Evolutionary conservation across 2,888 invertebrate species (phyloP).

Genomic region (Lepidocyrtinus sp.): DNA sequence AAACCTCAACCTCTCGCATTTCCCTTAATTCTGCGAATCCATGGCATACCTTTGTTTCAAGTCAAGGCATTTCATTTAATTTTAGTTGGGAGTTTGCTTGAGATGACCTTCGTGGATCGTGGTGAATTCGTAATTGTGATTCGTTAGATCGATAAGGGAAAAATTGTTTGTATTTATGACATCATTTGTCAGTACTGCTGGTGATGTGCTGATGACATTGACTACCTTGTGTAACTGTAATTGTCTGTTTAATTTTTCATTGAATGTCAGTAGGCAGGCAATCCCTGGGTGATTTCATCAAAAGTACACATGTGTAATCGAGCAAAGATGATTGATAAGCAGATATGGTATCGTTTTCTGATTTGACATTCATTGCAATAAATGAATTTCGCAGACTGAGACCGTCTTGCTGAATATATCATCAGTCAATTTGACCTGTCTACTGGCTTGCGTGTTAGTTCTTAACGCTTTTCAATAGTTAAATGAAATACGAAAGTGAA

Average conservation of each 20-base stretch:
- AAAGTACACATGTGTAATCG: too few relatives aligned
- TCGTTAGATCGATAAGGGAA: neutral
- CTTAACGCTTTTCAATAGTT: neutral
- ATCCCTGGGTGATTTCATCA: too few relatives aligned
- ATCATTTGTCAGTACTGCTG: neutral
- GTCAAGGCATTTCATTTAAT: too few relatives aligned
- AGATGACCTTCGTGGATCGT: constrained; percentile 12
- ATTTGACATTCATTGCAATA: too few relatives aligned
- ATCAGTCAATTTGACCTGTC: neutral
- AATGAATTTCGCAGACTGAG: neutral
- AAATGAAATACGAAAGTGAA: neutral
- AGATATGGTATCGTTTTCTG: too few relatives aligned
- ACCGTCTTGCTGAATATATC: neutral
- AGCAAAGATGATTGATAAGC: neutral
- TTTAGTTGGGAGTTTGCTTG: neutral
- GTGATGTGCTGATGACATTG: neutral
- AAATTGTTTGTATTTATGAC: constrained; percentile 6
- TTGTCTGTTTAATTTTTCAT: neutral
- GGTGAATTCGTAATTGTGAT: neutral
- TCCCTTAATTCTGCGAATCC: too few relatives aligned
- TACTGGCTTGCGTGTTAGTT: neutral
- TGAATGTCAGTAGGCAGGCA: neutral
- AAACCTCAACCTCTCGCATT: too few relatives aligned
- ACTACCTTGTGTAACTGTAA: neutral
- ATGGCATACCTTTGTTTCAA: too few relatives aligned